Percentiles rank a stretch among this genome's conserved stretches.
These are phyloP conservation scores for Eupsittula cactorum DNA, from an alignment of 2,113 vertebrate genomes.

Conservation along the genomic window DNA sequence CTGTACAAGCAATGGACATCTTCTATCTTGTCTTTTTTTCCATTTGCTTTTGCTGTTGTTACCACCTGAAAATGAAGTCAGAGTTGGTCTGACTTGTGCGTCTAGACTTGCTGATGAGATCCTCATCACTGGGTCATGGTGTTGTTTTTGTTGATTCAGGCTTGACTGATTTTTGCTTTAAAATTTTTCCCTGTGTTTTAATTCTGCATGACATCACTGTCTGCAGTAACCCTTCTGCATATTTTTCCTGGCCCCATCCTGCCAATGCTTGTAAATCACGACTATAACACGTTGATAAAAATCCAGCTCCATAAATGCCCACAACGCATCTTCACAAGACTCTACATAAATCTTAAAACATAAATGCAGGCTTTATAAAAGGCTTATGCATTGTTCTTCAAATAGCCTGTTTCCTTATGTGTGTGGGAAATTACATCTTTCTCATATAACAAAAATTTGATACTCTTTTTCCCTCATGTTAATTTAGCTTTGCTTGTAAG, in stretches of 20 bases:
- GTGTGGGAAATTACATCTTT: neutral
- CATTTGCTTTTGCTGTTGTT: neutral
- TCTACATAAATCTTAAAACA: neutral
- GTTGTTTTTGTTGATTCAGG: neutral
- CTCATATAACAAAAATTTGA: neutral
- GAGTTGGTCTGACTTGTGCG: neutral
- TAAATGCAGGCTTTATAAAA: neutral
- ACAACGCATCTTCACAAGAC: neutral
- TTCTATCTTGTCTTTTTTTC: neutral
- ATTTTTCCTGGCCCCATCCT: neutral
- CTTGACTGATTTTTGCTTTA: neutral
- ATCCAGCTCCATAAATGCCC: neutral
- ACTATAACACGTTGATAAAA: neutral
- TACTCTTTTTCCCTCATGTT: fast-evolving
- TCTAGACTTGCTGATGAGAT: neutral
- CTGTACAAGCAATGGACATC: neutral
- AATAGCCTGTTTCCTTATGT: neutral
- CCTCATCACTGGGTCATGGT: neutral
- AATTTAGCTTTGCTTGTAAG: neutral
- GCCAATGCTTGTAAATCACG: neutral
- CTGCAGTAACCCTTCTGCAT: neutral
- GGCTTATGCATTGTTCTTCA: neutral
- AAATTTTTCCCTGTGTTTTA: neutral
- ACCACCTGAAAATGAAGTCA: neutral
- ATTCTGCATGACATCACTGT: neutral